A percentile compares a stretch with the other conserved stretches of the same genome.
These are phyloP conservation scores for Prosapia bicincta DNA, from an alignment of 2,888 invertebrate genomes.

Conservation along the genomic window DNA sequence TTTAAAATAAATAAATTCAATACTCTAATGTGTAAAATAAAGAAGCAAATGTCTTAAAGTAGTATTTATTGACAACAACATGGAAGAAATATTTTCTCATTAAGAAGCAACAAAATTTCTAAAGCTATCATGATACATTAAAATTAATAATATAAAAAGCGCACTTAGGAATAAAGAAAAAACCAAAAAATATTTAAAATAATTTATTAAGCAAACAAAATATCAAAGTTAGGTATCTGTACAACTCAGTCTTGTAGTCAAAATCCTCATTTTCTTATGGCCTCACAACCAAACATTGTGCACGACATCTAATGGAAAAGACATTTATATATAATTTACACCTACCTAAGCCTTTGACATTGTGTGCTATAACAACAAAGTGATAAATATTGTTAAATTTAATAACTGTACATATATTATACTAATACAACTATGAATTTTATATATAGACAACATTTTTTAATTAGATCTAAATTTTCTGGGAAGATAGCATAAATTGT, in stretches of 20 bases:
- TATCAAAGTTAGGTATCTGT: neutral
- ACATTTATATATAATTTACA: neutral
- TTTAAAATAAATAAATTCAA: no score
- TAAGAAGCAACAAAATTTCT: no score
- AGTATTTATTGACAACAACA: no score
- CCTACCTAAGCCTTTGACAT: neutral
- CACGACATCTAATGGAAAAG: neutral
- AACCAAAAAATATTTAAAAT: neutral
- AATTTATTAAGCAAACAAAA: neutral
- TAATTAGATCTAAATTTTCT: neutral
- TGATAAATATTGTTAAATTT: neutral
- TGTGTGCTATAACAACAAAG: neutral
- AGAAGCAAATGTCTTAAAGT: no score
- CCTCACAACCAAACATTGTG: neutral
- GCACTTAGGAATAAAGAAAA: neutral
- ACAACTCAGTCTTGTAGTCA: neutral
- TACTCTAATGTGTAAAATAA: no score
- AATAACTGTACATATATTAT: neutral
- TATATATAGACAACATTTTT: neutral
- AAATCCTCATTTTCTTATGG: neutral
- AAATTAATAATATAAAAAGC: neutral
- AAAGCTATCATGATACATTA: no score
- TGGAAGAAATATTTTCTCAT: no score
- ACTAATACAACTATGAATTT: neutral
- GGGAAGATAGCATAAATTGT: neutral